phyloP scores from a whole-genome alignment of 2,797 vertebrate species.

The Pelodytes ibericus region DNA sequence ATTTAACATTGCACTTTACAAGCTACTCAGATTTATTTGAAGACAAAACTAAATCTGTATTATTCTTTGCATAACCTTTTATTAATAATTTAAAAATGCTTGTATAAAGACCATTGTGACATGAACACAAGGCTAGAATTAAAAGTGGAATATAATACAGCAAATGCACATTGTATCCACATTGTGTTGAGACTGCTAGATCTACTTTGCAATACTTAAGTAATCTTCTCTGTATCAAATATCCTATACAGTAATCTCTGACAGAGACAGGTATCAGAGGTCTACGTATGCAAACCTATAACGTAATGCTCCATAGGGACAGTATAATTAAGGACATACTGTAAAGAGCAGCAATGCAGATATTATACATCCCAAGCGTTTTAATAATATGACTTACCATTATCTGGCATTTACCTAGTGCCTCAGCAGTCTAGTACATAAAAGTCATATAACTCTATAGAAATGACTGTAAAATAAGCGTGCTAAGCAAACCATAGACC shows the following conservation, averaged over 20 bases:
- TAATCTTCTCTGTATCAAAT: neutral
- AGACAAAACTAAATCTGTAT: no score
- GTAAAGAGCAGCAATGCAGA: constrained; percentile 54
- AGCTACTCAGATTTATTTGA: no score
- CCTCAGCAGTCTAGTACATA: constrained; percentile 30
- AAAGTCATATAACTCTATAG: constrained; percentile 35
- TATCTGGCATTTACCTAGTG: constrained; percentile 38
- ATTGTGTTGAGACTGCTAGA: neutral
- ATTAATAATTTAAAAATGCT: no score
- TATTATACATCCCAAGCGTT: constrained; percentile 46
- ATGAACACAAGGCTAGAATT: neutral
- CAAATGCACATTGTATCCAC: neutral
- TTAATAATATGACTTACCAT: constrained; percentile 50
- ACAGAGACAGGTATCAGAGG: constrained; percentile 55
- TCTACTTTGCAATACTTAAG: neutral
- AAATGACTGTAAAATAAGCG: constrained; percentile 44
- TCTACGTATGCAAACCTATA: neutral
- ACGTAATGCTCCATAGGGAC: constrained; percentile 35
- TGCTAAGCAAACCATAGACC: constrained; percentile 36
- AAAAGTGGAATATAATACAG: neutral
- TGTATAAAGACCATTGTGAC: no score
- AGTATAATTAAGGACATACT: constrained; percentile 51
- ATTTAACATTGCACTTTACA: no score
- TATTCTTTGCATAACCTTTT: no score
- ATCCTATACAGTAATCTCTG: constrained; percentile 30